These are phyloP conservation scores for Drosophila anceps DNA, from an alignment of 2,888 invertebrate genomes.

Conservation along the genomic window DNA sequence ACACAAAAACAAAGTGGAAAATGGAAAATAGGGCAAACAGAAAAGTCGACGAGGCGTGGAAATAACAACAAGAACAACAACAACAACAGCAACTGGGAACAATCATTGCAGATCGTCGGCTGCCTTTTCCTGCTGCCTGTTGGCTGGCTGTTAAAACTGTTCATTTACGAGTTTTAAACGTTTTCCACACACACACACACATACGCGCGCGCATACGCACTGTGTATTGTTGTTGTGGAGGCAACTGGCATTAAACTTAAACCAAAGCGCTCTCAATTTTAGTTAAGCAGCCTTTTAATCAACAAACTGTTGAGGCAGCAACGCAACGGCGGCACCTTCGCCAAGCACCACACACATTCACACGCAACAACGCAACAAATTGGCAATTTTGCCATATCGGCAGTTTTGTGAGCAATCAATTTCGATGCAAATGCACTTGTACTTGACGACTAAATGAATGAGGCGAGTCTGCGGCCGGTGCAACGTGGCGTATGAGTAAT, in stretches of 20 bases:
- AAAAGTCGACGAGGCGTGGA: constrained; percentile 28
- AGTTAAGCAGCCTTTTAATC: constrained; percentile 76
- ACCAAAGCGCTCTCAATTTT: constrained; percentile 59
- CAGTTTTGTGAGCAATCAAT: constrained; percentile 81
- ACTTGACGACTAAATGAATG: constrained; percentile 80
- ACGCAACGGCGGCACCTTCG: constrained; percentile 16
- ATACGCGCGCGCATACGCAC: constrained; percentile 29
- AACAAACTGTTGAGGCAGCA: constrained; percentile 76
- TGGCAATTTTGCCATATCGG: constrained; percentile 75
- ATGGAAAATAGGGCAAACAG: constrained; percentile 14
- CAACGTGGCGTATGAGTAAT: constrained; percentile 71
- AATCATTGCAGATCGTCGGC: constrained; percentile 43
- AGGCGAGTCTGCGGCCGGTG: constrained; percentile 49
- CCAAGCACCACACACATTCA: constrained; percentile 3
- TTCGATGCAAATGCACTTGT: constrained; percentile 79
- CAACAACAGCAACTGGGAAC: constrained; percentile 15
- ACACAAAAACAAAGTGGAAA: constrained; percentile 5
- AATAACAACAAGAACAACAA: constrained; percentile 19
- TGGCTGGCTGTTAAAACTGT: constrained; percentile 45
- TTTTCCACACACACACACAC: constrained; percentile 20
- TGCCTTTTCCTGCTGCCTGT: constrained; percentile 28
- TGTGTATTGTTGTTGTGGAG: constrained; percentile 18
- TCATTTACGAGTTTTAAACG: constrained; percentile 60
- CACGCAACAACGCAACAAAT: constrained; percentile 42
- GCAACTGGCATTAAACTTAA: constrained; percentile 52